phyloP scores from a whole-genome alignment of 1,140 invertebrate genomes.

The Sipha flava region DNA sequence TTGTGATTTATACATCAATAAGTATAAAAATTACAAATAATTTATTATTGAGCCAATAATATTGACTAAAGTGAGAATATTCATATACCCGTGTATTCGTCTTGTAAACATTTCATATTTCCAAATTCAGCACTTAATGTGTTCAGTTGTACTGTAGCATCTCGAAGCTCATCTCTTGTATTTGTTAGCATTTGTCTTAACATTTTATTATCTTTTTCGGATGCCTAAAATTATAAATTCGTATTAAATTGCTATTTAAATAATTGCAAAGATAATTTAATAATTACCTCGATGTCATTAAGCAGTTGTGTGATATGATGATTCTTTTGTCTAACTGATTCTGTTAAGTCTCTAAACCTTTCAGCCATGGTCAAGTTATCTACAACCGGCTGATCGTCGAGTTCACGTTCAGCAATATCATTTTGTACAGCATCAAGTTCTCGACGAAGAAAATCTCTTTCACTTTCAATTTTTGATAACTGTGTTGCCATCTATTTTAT shows the following conservation, averaged over 20 bases:
- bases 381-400: constrained; percentile 29
- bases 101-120: constrained; percentile 25
- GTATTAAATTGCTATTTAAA: not conserved
- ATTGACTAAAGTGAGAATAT: not conserved
- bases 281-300: constrained; percentile 54
- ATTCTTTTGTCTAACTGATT: constrained; percentile 53
- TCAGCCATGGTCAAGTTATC: constrained; percentile 35
- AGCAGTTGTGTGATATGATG: constrained; percentile 58
- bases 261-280: not conserved
- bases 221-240: not conserved
- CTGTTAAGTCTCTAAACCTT: constrained; percentile 48
- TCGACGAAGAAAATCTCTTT: constrained; percentile 45
- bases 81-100: constrained; percentile 5
- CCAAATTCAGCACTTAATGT: constrained; percentile 20
- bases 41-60: not conserved
- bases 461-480: constrained; percentile 48
- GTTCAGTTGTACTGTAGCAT: constrained; percentile 47
- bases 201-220: constrained; percentile 55
- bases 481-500: constrained; percentile 41
- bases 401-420: constrained; percentile 37
- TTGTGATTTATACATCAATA: not conserved
- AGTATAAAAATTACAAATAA: not conserved
- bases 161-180: constrained; percentile 54
- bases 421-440: constrained; percentile 42
- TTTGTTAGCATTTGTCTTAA: constrained; percentile 52